Evolutionary conservation across 35 echinoderm and acorn worm species (phyloP), one percentile per base, ranked within the genome.

Genomic region (Apostichopus japonicus): DNA sequence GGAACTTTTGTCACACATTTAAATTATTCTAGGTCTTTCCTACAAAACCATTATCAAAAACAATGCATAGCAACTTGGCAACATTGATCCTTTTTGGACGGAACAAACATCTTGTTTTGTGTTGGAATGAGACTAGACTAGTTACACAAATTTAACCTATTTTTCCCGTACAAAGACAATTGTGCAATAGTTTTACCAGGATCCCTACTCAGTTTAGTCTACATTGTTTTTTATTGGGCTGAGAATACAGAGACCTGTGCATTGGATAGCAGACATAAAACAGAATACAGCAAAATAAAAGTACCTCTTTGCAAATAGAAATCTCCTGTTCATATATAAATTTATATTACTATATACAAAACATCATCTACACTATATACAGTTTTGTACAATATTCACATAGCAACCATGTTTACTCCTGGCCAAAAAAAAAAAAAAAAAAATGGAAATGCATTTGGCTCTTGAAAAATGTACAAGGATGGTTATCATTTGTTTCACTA

Each of bases 231-330:
- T 55, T 52, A 83, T 56, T 17, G 55, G 55, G 81, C 10, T 55
- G 53, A 84, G 81, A 84, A 84, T 84, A 84, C 81, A 19, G 54
- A 84, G 21, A 24, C 54, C 56, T 21, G 81, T 84, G 81, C 81
- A 58, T 22, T 16, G 7, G 81, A 84, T 58, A 84, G 54, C 81
- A 84, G 17, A 16, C 56, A 53, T 19, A 54, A 23, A 84, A 84
- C 81, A 84, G 81, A 84, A 84, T 84, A 84, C 81, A 84, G 81
- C 81, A 84, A 84, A 84, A 84, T 84, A 84, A 84, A 83, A 57
- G 81, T 84, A 84, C 81, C 55, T 84, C 81, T 84, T 84, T 84
- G 54, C 81, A 84, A 75, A 84, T 84, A 84, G 17, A 84, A 84
- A 54, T 55, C 56, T 83, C 54, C 17, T 84, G 54, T 58, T 57